Evolutionary conservation across 2,797 vertebrate genomes (phyloP).

Genomic region (Phrynocephalus forsythii): DNA sequence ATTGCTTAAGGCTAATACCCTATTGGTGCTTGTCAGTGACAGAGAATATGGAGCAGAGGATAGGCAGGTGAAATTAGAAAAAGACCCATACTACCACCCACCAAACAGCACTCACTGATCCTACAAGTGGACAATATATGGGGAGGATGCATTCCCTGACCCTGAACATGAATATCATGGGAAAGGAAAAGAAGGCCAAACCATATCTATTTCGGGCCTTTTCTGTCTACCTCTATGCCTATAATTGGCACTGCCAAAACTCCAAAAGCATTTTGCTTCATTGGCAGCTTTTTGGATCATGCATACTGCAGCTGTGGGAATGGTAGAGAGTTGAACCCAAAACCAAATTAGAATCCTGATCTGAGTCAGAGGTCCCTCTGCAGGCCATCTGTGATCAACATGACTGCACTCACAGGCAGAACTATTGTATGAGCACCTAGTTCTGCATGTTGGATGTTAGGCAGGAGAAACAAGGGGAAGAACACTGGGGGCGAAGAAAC

Average conservation of each 20-base stretch:
- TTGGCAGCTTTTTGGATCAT: not conserved
- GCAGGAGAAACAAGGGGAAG: not conserved
- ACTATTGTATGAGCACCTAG: not conserved
- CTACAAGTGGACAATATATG: not conserved
- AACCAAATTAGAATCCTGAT: not conserved
- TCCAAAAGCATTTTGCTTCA: no score
- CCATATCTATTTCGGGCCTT: not conserved
- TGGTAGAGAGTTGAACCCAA: not conserved
- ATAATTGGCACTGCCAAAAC: not conserved
- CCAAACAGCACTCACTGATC: not conserved
- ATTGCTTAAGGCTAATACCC: no score
- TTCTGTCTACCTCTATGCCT: not conserved
- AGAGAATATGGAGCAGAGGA: not conserved
- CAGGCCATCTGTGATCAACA: not conserved
- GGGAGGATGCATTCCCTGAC: not conserved
- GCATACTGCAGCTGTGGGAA: not conserved
- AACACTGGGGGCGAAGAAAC: not conserved
- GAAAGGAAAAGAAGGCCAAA: not conserved
- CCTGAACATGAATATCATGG: not conserved
- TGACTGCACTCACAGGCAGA: not conserved
- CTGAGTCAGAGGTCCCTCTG: not conserved
- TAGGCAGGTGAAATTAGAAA: not conserved
- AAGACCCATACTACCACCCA: not conserved
- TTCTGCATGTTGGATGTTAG: not conserved
- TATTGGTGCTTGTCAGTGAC: not conserved